Percentiles rank a stretch among this genome's conserved stretches.
These are phyloP conservation scores for Dryobotodes eremita DNA, from an alignment of 2,888 invertebrate genomes.

Conservation along the genomic window DNA sequence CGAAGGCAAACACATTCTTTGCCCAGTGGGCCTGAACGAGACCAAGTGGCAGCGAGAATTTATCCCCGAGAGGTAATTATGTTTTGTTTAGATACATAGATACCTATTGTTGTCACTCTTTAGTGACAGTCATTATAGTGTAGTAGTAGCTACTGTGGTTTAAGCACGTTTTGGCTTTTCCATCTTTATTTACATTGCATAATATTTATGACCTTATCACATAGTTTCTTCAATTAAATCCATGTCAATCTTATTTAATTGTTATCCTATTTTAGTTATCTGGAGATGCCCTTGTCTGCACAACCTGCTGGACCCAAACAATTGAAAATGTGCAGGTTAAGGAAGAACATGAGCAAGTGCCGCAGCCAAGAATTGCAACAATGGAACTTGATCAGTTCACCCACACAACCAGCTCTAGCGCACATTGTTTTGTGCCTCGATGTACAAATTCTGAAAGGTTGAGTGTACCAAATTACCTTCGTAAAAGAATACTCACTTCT, in stretches of 20 bases:
- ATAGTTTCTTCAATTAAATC: too few species aligned
- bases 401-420: not conserved
- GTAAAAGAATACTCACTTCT: not conserved
- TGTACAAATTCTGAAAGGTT: too few species aligned
- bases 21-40: constrained; percentile 1
- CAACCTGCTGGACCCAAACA: not conserved
- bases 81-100: not conserved
- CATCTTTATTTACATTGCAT: too few species aligned
- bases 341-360: not conserved
- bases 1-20: not conserved
- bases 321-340: not conserved
- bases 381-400: not conserved
- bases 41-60: not conserved
- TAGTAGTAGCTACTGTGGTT: not conserved
- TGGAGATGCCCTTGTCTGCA: not conserved
- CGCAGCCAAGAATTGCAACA: not conserved
- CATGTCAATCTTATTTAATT: too few species aligned
- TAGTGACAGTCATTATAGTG: not conserved
- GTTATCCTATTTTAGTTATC: not conserved
- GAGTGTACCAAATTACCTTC: not conserved
- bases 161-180: too few species aligned
- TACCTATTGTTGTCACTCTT: too few species aligned
- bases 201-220: too few species aligned
- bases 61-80: not conserved
- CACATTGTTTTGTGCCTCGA: too few species aligned